Percentiles rank a stretch among this genome's conserved stretches.
These are phyloP conservation scores for Rhabdophis nuchalis DNA, from an alignment of 2,797 vertebrate genomes.

Conservation along the genomic window DNA sequence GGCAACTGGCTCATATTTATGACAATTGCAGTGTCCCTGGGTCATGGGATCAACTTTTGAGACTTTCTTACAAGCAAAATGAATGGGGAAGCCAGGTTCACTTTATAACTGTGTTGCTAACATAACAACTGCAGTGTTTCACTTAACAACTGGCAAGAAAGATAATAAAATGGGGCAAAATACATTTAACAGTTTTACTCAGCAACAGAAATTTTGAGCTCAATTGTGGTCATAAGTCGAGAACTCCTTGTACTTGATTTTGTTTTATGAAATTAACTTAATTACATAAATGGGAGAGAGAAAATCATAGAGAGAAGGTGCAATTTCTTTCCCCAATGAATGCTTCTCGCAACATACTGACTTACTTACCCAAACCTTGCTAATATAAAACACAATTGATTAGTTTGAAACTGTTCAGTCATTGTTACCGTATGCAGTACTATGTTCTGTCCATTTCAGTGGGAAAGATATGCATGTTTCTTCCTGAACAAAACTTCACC, in stretches of 20 bases:
- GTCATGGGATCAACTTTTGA: not conserved
- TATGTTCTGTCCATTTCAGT: not conserved
- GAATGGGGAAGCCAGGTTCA: not conserved
- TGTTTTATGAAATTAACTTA: not conserved
- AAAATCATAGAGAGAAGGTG: not conserved
- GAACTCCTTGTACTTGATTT: not conserved
- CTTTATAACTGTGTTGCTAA: not conserved
- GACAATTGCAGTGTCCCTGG: not conserved
- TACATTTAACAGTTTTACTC: not conserved
- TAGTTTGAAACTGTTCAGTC: not conserved
- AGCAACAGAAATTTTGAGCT: not conserved
- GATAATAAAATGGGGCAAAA: not conserved
- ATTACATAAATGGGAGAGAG: not conserved
- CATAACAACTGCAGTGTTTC: not conserved
- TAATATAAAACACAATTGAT: not conserved
- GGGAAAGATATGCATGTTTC: not conserved
- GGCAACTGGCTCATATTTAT: not conserved
- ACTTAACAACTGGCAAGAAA: not conserved
- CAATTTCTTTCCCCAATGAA: not conserved
- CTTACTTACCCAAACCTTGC: not conserved
- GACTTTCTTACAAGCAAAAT: not conserved
- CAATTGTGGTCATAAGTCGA: not conserved
- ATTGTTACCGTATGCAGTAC: not conserved
- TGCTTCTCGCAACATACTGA: not conserved
- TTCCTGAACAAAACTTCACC: not conserved